phyloP scores from a whole-genome alignment of 2,797 vertebrate species.

The Phylloscopus collybita region DNA sequence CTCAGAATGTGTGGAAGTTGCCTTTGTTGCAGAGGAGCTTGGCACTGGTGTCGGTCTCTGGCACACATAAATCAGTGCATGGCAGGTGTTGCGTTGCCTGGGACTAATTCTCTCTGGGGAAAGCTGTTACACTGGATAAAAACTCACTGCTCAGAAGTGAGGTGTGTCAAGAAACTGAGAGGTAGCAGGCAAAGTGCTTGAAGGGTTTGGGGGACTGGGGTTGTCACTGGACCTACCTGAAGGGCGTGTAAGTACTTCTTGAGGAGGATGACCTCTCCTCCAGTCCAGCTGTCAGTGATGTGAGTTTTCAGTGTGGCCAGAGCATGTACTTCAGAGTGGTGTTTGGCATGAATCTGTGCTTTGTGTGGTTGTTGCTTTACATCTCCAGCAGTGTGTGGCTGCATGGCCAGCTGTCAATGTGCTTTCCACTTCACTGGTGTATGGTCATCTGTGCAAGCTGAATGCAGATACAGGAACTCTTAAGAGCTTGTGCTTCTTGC shows the following conservation, averaged over 20 bases:
- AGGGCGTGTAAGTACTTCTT: not conserved
- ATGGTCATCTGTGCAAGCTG: not conserved
- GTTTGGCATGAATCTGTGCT: not conserved
- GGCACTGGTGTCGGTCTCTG: not conserved
- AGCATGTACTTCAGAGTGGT: not conserved
- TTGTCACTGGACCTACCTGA: not conserved
- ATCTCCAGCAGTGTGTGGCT: not conserved
- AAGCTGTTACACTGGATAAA: not conserved
- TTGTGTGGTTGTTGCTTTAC: not conserved
- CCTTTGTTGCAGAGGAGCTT: not conserved
- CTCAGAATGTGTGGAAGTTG: fast-evolving
- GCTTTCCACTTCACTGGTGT: not conserved
- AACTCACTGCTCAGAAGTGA: not conserved
- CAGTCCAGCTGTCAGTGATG: not conserved
- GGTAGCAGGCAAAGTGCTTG: not conserved
- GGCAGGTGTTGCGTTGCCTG: not conserved
- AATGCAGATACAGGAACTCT: not conserved
- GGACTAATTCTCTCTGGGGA: not conserved
- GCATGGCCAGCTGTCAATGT: not conserved
- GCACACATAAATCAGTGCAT: fast-evolving
- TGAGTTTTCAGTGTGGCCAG: not conserved
- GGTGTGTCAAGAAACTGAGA: not conserved
- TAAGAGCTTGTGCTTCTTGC: not conserved
- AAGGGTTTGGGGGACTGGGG: not conserved
- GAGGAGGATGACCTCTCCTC: not conserved